Evolutionary conservation across 2,797 vertebrate genomes (phyloP), one percentile per base, ranked within the genome.

Genomic region (Brachyalestes nurse): DNA sequence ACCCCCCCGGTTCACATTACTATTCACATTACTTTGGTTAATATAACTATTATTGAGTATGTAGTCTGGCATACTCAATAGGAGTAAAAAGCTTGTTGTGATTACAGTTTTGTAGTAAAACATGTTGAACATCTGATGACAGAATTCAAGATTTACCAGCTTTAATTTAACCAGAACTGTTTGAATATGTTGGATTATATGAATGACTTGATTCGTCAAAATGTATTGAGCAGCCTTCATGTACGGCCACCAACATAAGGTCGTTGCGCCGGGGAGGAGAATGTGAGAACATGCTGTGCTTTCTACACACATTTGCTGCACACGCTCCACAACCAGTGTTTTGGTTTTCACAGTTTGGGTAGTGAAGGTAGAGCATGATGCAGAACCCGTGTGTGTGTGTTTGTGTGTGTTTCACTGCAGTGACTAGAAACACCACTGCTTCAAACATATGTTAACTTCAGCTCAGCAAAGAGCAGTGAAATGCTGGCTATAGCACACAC

Each of bases 321-420:
- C 83, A 85, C 78, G 84, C 82, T 83, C 84, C 87, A 88, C 78
- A 78, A 78, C 81, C 34, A 88, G 90, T 88, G 86, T 88, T 91
- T 91, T 93, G 88, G 91, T 93, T 94, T 91, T 92, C 92, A 92
- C 92, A 91, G 91, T 92, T 90, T 89, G 82, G 87, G 85, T 93
- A 89, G 91, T 90, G 88, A 90, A 74, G 85, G 84, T 88, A 84
- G 86, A 85, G 84, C 78, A 77, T 91, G 90, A 93, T 93, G 90
- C 90, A 83, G 91, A 93, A 88, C 86, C 91, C 91, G 5, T 34
- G 4, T 34, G 34, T 34, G 34, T 34, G 34, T 34, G 4, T 34
- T 2, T 34, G 34, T 34, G 34, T 34, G 34, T 34, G 4, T 80
- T 80, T 53, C 67, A 72, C 72, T 83, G 75, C 40, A 70, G 28